phyloP scores from a whole-genome alignment of 2,797 vertebrate genomes.

The Halcyon smyrnensis region DNA sequence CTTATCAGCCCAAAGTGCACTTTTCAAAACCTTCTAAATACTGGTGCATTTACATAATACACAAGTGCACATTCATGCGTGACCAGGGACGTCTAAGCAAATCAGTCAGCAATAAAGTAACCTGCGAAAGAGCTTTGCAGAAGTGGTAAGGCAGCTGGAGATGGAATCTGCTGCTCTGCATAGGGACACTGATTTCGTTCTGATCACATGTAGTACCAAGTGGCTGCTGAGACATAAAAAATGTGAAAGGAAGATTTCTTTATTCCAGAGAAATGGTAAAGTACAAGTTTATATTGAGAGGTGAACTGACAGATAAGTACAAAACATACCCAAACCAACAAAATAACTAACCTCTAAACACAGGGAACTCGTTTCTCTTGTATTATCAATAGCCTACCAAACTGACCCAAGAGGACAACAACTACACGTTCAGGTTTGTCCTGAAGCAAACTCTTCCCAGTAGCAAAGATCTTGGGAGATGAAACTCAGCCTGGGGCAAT shows the following conservation, averaged over 20 bases:
- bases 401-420: not conserved
- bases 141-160: not conserved
- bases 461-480: not conserved
- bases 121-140: not conserved
- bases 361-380: not conserved
- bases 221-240: not conserved
- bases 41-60: not conserved
- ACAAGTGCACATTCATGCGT: not conserved
- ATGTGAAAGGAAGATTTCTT: not conserved
- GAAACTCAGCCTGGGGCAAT: not conserved
- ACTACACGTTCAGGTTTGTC: not conserved
- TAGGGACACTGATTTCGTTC: not conserved
- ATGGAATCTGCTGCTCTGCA: not conserved
- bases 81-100: not conserved
- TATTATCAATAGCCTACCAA: not conserved
- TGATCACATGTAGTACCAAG: not conserved
- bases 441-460: not conserved
- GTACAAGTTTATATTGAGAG: not conserved
- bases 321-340: not conserved
- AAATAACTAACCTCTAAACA: not conserved
- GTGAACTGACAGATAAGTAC: not conserved
- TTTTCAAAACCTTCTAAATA: constrained; percentile 16
- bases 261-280: not conserved
- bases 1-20: not conserved
- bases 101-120: not conserved